phyloP scores from a whole-genome alignment of 2,888 invertebrate species.

The Eristalis pertinax region DNA sequence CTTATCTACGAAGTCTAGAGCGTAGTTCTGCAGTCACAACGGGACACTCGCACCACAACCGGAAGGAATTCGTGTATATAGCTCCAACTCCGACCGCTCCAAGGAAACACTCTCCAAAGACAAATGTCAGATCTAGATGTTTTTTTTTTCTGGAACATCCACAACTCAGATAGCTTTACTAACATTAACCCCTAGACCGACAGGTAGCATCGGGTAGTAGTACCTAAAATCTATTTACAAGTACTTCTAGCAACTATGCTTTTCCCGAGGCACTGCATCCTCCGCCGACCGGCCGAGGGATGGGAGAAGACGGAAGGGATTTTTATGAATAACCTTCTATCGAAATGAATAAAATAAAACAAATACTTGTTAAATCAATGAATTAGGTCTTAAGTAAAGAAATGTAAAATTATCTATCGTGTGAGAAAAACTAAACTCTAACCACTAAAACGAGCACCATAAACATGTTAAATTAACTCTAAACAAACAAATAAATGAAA shows the following conservation, averaged over 20 bases:
- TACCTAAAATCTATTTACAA: neutral
- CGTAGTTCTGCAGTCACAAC: neutral
- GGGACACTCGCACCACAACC: neutral
- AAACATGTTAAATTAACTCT: slow-evolving; percentile 25
- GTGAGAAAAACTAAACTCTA: slow-evolving; percentile 1
- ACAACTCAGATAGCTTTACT: slow-evolving; percentile 33
- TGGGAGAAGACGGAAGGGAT: neutral
- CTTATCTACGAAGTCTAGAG: neutral
- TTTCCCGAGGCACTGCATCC: neutral
- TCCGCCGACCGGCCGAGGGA: no score
- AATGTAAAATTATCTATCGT: slow-evolving; percentile 17
- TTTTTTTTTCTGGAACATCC: neutral
- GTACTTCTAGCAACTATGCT: neutral
- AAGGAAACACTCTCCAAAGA: no score
- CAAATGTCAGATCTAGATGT: neutral
- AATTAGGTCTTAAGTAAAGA: neutral
- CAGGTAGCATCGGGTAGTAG: neutral
- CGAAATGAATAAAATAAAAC: neutral
- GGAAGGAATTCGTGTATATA: neutral
- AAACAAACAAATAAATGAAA: neutral
- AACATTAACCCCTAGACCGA: slow-evolving; percentile 10
- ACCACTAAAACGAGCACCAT: slow-evolving; percentile 28
- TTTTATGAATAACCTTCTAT: neutral
- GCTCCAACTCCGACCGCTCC: no score
- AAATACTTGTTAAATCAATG: neutral